These are phyloP conservation scores for Heliconius hewitsoni DNA, from an alignment of 1,140 invertebrate species.

Conservation along the genomic window DNA sequence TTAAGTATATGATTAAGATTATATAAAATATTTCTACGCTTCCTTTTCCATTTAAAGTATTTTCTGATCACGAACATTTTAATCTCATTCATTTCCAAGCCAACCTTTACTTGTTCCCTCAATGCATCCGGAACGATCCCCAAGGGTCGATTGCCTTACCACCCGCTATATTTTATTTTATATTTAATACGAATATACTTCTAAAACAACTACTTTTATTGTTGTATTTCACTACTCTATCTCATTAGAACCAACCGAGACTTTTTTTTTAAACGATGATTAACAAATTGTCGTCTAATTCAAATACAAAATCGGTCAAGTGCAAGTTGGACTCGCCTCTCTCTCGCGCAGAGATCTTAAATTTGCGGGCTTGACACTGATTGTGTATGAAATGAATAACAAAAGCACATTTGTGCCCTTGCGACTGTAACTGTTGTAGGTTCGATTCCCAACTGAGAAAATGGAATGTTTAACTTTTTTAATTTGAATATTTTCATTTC, in stretches of 20 bases:
- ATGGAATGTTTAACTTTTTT: too few species aligned
- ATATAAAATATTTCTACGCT: background rate
- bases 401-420: too few species aligned
- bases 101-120: background rate
- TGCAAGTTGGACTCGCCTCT: too few species aligned
- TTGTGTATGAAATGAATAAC: too few species aligned
- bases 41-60: background rate
- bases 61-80: constrained; percentile 8
- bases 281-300: too few species aligned
- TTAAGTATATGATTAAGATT: background rate
- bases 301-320: too few species aligned
- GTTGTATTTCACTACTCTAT: background rate
- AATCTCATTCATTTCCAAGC: constrained; percentile 6
- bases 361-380: too few species aligned
- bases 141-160: constrained; percentile 9
- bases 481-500: too few species aligned
- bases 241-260: background rate
- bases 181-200: background rate
- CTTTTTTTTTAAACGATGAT: background rate
- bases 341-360: too few species aligned
- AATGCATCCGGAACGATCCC: constrained; percentile 15
- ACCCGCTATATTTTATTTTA: background rate
- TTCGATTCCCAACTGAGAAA: too few species aligned
- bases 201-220: background rate
- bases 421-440: too few species aligned